These are phyloP conservation scores for Crenichthys baileyi DNA, from an alignment of 2,797 vertebrate species.

Conservation along the genomic window DNA sequence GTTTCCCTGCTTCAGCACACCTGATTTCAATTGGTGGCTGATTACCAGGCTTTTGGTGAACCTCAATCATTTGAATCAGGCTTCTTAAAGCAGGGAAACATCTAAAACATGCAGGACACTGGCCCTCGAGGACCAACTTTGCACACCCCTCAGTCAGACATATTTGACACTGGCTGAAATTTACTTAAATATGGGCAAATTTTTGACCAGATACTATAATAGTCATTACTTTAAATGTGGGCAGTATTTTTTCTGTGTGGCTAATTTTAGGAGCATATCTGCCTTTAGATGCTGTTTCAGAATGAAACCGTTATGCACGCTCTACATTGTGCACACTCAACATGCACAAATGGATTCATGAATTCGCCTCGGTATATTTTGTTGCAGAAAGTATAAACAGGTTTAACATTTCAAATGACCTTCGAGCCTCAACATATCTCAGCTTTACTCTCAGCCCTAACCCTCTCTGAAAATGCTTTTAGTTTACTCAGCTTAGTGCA, in stretches of 20 bases:
- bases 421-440: constrained; percentile 6
- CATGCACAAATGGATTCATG: neutral
- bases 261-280: neutral
- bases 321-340: neutral
- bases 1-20: too few species aligned
- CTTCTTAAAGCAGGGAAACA: too few species aligned
- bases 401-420: constrained; percentile 16
- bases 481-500: constrained; percentile 12
- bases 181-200: neutral
- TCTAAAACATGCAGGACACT: too few species aligned
- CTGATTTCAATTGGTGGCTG: too few species aligned
- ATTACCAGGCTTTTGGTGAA: too few species aligned
- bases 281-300: neutral
- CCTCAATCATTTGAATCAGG: too few species aligned
- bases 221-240: neutral
- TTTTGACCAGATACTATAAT: neutral
- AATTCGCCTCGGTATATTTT: neutral
- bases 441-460: neutral
- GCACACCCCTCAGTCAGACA: neutral
- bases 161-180: neutral
- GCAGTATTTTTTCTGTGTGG: neutral
- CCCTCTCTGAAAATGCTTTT: neutral
- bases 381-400: constrained; percentile 37
- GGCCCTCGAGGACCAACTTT: too few species aligned
- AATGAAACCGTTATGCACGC: neutral